Base-by-base conservation (phyloP, 2,113 vertebrate species). In the Taxidea taxus region DNA sequence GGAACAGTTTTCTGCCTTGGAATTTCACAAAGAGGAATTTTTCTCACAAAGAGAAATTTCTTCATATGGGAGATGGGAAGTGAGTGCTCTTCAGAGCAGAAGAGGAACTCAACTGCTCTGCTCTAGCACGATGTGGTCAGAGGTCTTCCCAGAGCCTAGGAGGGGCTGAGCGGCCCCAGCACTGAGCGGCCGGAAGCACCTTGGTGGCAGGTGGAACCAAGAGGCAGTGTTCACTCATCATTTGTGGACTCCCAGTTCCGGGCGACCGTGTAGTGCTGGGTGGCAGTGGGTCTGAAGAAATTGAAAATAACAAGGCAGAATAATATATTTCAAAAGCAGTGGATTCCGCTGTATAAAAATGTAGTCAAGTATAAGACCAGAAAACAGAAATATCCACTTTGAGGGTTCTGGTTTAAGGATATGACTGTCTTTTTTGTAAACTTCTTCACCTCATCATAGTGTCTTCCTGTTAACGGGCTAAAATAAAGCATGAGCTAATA, bases 21-120 rank as follows among this genome's bases (percentile, higher is more conserved):
- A 95, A 89, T 84, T 93, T 91, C 56, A 91, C 68, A 68, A 87
- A 86, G 34, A 62, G n/a, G n/a, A n/a, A n/a, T n/a, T n/a, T n/a
- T n/a, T n/a, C n/a, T 91, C 56, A 91, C 68, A 68, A 58, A 82
- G 18, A 88, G 15, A 88, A 51, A 82, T 92, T 86, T 68, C 37
- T 49, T 90, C 34, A 2, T 91, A 78, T 75, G 34, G 81, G 68
- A 91, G 92, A 95, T 49, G 31, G 39, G 72, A 64, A 68, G 47
- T 78, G 91, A 75, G 58, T 86, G 9, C 23, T 42, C 44, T 72
- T 60, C 37, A 72, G 77, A 93, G 86, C 34, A 96, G 83, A 72
- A 85, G 74, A 39, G 58, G 90, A 89, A 58, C 5, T 47, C 74
- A 39, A 23, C 42, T 87, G 39, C 21, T 37, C 34, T 9, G 72